Evolutionary conservation across 2,113 vertebrate genomes (phyloP).

Genomic region (Piliocolobus tephrosceles): DNA sequence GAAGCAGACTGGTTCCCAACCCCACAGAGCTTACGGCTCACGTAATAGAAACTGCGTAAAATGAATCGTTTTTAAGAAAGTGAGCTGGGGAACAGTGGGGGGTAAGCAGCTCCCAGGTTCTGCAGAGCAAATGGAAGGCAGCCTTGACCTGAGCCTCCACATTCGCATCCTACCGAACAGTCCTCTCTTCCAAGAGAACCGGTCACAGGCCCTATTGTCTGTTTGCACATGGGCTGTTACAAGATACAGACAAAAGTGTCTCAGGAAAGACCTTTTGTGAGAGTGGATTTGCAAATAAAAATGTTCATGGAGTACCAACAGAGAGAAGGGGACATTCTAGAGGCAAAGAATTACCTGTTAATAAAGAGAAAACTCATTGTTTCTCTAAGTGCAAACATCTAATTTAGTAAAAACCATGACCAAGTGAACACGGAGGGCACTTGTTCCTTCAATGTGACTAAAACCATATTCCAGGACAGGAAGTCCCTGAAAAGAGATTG

Average conservation of each 20-base stretch:
- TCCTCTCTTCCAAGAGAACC: background rate
- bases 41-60: no score
- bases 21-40: background rate
- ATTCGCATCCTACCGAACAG: background rate
- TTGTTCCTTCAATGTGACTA: fast-evolving
- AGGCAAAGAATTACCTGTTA: background rate
- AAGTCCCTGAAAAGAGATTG: fast-evolving
- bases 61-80: fast-evolving
- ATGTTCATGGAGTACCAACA: no score
- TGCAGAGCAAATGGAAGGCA: background rate
- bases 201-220: fast-evolving
- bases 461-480: background rate
- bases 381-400: no score
- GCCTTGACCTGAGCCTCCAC: background rate
- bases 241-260: background rate
- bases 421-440: background rate
- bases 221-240: fast-evolving
- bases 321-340: background rate
- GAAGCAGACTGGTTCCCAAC: background rate
- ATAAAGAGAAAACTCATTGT: background rate
- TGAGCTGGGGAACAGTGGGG: background rate
- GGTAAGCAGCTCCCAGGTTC: fast-evolving
- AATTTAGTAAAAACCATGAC: background rate
- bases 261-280: background rate
- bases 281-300: background rate